These are phyloP conservation scores for Gallinago stenura DNA, from an alignment of 2,797 vertebrate species.

Conservation along the genomic window DNA sequence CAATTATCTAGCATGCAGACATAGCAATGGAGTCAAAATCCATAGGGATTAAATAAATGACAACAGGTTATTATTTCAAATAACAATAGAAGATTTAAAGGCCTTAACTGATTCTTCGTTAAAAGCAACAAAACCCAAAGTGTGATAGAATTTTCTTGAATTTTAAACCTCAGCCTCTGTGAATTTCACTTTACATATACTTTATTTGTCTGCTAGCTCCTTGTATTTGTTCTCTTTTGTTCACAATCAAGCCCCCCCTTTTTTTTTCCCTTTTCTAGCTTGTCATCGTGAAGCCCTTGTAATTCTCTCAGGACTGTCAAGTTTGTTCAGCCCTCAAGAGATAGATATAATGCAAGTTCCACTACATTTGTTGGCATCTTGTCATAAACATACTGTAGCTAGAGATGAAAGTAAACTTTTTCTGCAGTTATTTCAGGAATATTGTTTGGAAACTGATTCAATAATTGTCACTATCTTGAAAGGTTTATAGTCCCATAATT, in stretches of 20 bases:
- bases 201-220: background rate
- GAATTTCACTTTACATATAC: background rate
- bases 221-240: background rate
- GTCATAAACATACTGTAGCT: background rate
- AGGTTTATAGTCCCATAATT: background rate
- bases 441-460: background rate
- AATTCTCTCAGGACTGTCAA: background rate
- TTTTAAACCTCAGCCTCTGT: background rate
- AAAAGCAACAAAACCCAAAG: background rate
- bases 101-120: background rate
- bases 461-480: background rate
- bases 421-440: background rate
- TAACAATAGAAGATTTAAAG: background rate
- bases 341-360: background rate
- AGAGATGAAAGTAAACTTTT: background rate
- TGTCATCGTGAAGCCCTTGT: background rate
- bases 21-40: background rate
- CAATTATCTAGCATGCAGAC: background rate
- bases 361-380: background rate
- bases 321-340: background rate
- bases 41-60: background rate
- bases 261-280: background rate
- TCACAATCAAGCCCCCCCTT: background rate
- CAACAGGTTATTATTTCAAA: background rate
- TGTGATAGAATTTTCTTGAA: background rate